Evolutionary conservation across 1,140 invertebrate genomes (phyloP), one percentile per base, ranked within the genome.

Genomic region (Neodiprion lecontei): DNA sequence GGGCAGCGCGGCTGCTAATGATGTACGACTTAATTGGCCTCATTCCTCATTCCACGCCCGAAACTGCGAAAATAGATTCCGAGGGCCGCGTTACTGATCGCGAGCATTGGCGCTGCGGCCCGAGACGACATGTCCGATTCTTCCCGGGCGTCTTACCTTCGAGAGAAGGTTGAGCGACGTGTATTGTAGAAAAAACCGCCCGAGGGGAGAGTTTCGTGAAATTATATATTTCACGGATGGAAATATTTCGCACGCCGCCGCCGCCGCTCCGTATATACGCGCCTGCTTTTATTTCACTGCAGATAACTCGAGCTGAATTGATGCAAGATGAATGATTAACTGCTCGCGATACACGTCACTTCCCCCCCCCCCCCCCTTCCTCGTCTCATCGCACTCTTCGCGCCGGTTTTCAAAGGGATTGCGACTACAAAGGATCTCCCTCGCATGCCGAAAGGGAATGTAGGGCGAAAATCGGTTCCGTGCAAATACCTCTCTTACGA

Each of bases 21-120:
- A 86, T 84, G 85, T 83, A 85, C 80, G 79, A 81, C 83, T 87
- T 87, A 87, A 87, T 86, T 86, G 83, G 84, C 84, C 82, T 80
- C 82, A 83, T 87, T 87, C 81, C 79, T 87, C 86, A 84, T 85
- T 82, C 80, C 79, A 72, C 71, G 73, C 75, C 75, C 76, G 67
- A 69, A 69, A 69, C 11, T 69, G 40, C 47, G 69, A 82, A 83
- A 85, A 86, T 85, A 85, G 84, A 84, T 75, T 75, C 53, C 61
- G 23, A 53, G 48, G 69, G 75, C 53, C 40, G 72, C 79, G 78
- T 80, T 80, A 77, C 67, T 71, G 48, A 75, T 69, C 70, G 48
- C 9, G 21, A 79, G 75, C 77, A 75, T 77, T 78, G 79, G 78
- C 79, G 48, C 73, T 75, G 74, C 77, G 77, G 76, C 79, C 77